phyloP scores from a whole-genome alignment of 2,888 invertebrate species.

The Dynastes grantii region DNA sequence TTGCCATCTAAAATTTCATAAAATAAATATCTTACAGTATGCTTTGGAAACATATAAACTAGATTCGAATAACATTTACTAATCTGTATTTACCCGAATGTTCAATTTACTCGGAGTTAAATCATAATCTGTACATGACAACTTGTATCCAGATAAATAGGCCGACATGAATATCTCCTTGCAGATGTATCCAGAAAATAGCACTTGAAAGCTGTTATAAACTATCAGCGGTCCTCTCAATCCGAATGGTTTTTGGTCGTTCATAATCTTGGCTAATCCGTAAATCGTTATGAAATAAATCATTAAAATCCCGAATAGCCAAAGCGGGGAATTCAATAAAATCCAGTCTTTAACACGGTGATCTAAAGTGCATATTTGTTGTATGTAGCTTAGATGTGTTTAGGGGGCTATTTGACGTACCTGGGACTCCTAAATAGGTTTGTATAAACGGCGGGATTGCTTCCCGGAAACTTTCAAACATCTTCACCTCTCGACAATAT shows the following conservation, averaged over 20 bases:
- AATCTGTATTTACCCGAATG: constrained; percentile 73
- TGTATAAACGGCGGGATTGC: constrained; percentile 53
- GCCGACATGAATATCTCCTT: constrained; percentile 79
- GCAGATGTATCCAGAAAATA: constrained; percentile 83
- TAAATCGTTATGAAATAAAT: constrained; percentile 84
- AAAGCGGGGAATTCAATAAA: constrained; percentile 87
- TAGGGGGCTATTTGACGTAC: constrained; percentile 36
- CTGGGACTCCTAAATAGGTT: constrained; percentile 55
- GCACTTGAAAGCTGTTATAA: constrained; percentile 90
- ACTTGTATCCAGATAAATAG: constrained; percentile 79
- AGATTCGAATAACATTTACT: constrained; percentile 24
- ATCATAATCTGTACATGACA: constrained; percentile 80
- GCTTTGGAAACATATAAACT: background rate
- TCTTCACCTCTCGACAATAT: constrained; percentile 28
- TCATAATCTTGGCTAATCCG: constrained; percentile 88
- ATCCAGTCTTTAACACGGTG: constrained; percentile 85
- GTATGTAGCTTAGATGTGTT: background rate
- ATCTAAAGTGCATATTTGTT: constrained; percentile 69
- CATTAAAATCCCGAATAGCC: constrained; percentile 83
- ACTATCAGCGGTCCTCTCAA: constrained; percentile 82
- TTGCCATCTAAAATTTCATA: constrained; percentile 80
- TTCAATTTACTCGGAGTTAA: constrained; percentile 77
- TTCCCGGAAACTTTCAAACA: constrained; percentile 48
- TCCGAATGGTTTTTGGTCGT: constrained; percentile 87
- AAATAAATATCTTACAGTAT: background rate